Conservation (phyloP, 2,113 vertebrate species). For the Penelope pileata region DNA sequence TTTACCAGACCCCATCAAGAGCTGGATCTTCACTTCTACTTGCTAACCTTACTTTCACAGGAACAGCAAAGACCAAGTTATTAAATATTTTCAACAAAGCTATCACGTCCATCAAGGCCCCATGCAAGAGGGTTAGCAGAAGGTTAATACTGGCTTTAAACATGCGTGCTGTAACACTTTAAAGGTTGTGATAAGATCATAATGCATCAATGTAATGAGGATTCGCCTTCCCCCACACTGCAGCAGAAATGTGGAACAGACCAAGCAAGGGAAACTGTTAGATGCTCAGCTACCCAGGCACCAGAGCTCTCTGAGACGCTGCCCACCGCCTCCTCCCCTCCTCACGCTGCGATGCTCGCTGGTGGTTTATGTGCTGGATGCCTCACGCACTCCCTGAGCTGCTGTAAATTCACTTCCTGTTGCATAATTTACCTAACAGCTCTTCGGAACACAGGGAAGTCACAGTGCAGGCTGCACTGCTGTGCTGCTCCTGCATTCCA, state of each 20-base stretch:
- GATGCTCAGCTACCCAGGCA: constrained; percentile 68
- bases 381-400: accelerated
- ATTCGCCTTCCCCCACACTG: constrained; percentile 67
- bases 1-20: not conserved
- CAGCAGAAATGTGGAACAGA: constrained; percentile 66
- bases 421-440: not conserved
- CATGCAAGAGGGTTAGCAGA: constrained; percentile 49
- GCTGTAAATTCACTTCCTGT: not conserved
- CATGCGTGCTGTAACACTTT: constrained; percentile 46
- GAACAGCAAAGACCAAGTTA: not conserved
- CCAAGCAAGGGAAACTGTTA: constrained; percentile 83
- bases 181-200: constrained; percentile 5
- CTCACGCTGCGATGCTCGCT: accelerated
- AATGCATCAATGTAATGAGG: constrained; percentile 51
- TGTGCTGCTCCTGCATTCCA: not conserved
- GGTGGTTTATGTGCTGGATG: accelerated
- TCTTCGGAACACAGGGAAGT: not conserved
- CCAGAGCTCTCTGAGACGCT: not conserved
- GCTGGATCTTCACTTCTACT: not conserved
- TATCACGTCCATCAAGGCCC: not conserved
- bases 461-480: not conserved
- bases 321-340: not conserved
- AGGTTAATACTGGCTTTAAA: constrained; percentile 41
- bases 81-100: not conserved
- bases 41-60: not conserved